phyloP scores from a whole-genome alignment of 2,888 invertebrate species.

The Pycnomerus fuliginosus region DNA sequence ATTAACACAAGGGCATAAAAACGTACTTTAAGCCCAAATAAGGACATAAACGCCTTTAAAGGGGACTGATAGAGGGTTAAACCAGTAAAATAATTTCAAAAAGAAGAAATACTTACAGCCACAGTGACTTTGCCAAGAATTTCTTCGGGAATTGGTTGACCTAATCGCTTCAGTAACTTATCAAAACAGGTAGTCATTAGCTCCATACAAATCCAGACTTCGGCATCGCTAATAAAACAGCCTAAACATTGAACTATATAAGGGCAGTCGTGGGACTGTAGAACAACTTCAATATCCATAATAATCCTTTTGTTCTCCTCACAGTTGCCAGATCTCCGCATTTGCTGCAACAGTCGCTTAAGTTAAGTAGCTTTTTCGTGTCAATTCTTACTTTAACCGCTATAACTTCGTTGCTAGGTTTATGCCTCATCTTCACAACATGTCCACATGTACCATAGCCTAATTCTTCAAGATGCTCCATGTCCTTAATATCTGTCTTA shows the following conservation, averaged over 20 bases:
- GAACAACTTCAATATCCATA: constrained; percentile 97
- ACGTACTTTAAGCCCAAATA: too few species aligned
- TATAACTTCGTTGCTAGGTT: constrained; percentile 79
- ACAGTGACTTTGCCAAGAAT: constrained; percentile 97
- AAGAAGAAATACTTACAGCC: constrained; percentile 81
- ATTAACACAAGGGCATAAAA: too few species aligned
- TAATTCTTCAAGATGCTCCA: constrained; percentile 83
- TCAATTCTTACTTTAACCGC: constrained; percentile 78
- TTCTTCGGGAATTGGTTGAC: constrained; percentile 90
- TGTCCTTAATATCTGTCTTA: constrained; percentile 77
- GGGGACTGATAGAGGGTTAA: too few species aligned
- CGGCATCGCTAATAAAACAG: constrained; percentile 95
- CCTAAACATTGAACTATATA: constrained; percentile 97
- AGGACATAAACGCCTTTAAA: too few species aligned
- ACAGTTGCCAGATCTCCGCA: constrained; percentile 93
- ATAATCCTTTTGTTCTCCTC: constrained; percentile 98
- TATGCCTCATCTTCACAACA: constrained; percentile 94
- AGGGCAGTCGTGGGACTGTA: constrained; percentile 95
- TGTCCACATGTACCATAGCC: constrained; percentile 97
- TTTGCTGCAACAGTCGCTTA: constrained; percentile 66
- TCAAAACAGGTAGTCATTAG: constrained; percentile 99
- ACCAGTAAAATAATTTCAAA: too few species aligned
- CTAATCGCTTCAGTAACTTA: constrained; percentile 84
- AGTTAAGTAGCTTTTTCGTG: neutral
- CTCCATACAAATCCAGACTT: constrained; percentile 99